phyloP scores from a whole-genome alignment of 1,140 invertebrate species.

The Ceratina australensis region DNA sequence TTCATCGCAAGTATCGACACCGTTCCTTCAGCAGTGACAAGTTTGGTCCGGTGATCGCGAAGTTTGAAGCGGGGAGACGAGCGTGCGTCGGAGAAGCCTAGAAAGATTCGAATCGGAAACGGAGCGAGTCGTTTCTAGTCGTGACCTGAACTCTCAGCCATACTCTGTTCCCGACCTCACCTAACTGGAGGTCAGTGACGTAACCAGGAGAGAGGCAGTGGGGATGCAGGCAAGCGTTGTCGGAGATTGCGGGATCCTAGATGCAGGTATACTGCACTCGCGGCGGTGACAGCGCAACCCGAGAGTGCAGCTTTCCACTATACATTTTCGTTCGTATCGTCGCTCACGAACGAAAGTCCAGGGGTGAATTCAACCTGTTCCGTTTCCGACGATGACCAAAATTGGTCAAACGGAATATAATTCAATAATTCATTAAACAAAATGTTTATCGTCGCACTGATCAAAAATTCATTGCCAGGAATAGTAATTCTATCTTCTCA shows the following conservation, averaged over 20 bases:
- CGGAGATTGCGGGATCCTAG: conserved; percentile 62
- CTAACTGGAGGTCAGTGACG: conserved; percentile 64
- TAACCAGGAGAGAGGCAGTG: conserved; percentile 33
- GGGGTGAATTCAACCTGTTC: background rate
- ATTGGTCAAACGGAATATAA: too few species aligned
- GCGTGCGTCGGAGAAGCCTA: too few species aligned
- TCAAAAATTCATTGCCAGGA: too few species aligned
- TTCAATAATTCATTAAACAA: too few species aligned
- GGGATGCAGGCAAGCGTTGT: conserved; percentile 36
- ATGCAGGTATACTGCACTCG: conserved; percentile 51
- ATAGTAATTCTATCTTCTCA: too few species aligned
- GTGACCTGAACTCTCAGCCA: conserved; percentile 44
- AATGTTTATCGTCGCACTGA: too few species aligned
- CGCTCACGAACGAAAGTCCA: conserved; percentile 15
- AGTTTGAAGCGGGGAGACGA: background rate
- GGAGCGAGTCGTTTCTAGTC: conserved; percentile 15
- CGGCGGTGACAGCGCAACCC: conserved; percentile 31
- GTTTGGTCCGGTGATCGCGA: background rate
- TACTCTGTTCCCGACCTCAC: conserved; percentile 63
- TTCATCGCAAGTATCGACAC: background rate
- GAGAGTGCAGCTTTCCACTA: conserved; percentile 21
- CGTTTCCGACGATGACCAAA: too few species aligned
- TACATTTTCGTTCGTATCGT: conserved; percentile 36
- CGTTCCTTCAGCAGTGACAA: background rate
- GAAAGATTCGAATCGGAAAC: conserved; percentile 25